phyloP scores from a whole-genome alignment of 2,113 vertebrate species.

The Lepus europaeus region DNA sequence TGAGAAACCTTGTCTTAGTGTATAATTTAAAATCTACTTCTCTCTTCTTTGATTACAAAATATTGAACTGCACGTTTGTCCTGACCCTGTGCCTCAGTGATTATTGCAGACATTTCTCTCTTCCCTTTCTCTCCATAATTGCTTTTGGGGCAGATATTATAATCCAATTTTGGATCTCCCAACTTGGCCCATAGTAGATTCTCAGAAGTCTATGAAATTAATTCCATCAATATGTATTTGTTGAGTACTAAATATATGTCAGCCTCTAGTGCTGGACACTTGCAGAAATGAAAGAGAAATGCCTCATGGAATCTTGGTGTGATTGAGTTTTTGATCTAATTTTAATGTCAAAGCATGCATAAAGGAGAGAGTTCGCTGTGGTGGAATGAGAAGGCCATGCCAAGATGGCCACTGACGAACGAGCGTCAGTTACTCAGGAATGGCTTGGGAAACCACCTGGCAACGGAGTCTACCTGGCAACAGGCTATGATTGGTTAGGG shows the following conservation, averaged over 20 bases:
- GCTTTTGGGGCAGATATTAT: background rate
- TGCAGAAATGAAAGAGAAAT: background rate
- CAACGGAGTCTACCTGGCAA: too few species aligned
- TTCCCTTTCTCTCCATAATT: background rate
- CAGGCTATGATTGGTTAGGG: too few species aligned
- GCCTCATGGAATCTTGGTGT: background rate
- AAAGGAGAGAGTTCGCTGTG: background rate
- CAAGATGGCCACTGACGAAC: too few species aligned
- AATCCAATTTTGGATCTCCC: background rate
- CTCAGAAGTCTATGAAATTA: constrained; percentile 39
- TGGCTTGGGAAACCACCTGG: too few species aligned
- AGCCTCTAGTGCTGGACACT: background rate
- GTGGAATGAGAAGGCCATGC: too few species aligned
- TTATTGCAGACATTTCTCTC: background rate
- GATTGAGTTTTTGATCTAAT: background rate
- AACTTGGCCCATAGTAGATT: background rate
- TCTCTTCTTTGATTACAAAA: background rate
- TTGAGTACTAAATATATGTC: background rate
- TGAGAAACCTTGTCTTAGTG: background rate
- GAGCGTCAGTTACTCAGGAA: too few species aligned
- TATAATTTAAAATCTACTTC: background rate
- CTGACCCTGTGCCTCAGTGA: background rate
- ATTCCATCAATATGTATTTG: background rate
- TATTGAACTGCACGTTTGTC: background rate
- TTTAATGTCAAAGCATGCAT: background rate